These are phyloP conservation scores for Dipodomys stephensi DNA, from an alignment of 2,113 vertebrate genomes.

Conservation along the genomic window DNA sequence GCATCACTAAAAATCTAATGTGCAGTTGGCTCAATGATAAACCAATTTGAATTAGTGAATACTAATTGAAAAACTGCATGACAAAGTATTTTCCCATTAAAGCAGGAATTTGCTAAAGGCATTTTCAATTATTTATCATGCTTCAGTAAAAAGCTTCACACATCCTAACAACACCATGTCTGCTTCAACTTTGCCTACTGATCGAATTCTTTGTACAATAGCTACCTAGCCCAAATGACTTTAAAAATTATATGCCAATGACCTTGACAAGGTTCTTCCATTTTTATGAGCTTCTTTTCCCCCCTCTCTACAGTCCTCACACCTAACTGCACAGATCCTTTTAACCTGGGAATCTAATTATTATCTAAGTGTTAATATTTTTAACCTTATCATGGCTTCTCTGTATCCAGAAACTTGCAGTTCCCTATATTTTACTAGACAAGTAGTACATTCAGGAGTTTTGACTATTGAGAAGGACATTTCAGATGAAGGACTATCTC, in stretches of 20 bases:
- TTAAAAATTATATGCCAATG: constrained; percentile 75
- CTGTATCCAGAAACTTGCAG: constrained; percentile 19
- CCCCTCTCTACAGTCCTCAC: constrained; percentile 26
- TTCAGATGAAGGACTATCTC: constrained; percentile 75
- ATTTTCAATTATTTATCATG: constrained; percentile 83
- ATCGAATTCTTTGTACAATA: constrained; percentile 67
- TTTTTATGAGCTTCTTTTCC: constrained; percentile 64
- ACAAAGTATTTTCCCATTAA: constrained; percentile 84
- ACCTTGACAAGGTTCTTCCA: constrained; percentile 75
- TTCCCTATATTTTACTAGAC: constrained; percentile 20
- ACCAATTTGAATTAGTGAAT: constrained; percentile 81
- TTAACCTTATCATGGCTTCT: constrained; percentile 71
- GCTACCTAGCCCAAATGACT: constrained; percentile 67
- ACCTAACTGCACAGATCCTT: constrained; percentile 70
- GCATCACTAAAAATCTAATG: constrained; percentile 76
- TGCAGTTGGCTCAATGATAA: constrained; percentile 77
- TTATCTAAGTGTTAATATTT: constrained; percentile 73
- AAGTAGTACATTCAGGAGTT: constrained; percentile 51
- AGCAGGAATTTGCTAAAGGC: constrained; percentile 80
- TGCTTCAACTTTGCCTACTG: constrained; percentile 68
- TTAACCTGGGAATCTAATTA: constrained; percentile 74
- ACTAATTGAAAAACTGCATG: constrained; percentile 82
- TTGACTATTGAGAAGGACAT: constrained; percentile 70
- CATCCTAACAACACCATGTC: constrained; percentile 56
- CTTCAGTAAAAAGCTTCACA: constrained; percentile 75